Percentiles rank a stretch among this genome's conserved stretches.
Conservation (phyloP, 2,113 vertebrate species). For the Corythaeola cristata region DNA sequence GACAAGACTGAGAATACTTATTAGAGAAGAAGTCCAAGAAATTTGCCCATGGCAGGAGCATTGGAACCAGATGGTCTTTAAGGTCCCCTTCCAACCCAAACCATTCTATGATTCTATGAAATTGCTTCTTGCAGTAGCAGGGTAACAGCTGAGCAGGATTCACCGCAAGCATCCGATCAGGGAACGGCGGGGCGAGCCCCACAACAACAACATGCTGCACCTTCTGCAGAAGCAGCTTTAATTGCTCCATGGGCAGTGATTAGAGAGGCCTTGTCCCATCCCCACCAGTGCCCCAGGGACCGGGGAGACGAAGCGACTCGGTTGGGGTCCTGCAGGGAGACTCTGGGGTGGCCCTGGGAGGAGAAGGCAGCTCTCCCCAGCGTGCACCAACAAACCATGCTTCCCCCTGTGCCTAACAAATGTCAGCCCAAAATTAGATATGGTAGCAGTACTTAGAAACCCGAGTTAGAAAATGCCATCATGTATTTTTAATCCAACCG, state of each 20-base stretch:
- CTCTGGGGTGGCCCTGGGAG: neutral
- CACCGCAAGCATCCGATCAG: neutral
- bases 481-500: slow-evolving; percentile 77
- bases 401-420: slow-evolving; percentile 40
- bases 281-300: rapidly evolving
- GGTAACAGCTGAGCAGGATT: neutral
- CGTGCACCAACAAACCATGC: slow-evolving; percentile 3
- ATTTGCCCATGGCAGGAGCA: no score
- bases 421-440: slow-evolving; percentile 57
- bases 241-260: rapidly evolving
- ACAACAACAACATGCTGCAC: neutral
- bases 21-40: neutral
- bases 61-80: no score
- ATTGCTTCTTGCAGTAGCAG: neutral
- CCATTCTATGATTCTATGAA: no score
- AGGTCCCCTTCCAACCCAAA: no score
- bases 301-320: neutral
- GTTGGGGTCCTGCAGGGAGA: neutral
- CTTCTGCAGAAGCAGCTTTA: neutral
- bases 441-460: slow-evolving; percentile 13
- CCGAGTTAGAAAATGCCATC: slow-evolving; percentile 73
- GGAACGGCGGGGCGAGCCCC: rapidly evolving
- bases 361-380: neutral
- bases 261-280: neutral
- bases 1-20: neutral